Percentiles rank a stretch among this genome's conserved stretches.
Evolutionary conservation across 1,140 invertebrate genomes (phyloP).

Genomic region (Brachionus rotundiformis): DNA sequence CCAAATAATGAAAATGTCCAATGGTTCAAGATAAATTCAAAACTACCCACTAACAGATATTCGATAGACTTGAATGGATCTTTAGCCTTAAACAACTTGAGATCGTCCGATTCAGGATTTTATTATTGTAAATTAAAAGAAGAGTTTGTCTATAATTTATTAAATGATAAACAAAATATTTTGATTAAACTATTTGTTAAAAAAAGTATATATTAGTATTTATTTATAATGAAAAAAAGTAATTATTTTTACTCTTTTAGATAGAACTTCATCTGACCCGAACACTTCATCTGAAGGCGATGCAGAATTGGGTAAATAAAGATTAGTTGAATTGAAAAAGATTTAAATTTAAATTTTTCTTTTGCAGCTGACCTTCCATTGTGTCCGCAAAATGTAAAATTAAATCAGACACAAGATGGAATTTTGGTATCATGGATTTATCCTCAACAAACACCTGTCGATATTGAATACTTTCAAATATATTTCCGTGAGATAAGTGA

Average conservation of each 20-base stretch:
- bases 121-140: conserved; percentile 20
- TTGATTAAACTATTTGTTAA: conserved; percentile 2
- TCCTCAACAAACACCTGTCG: background rate
- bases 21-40: conserved; percentile 41
- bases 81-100: background rate
- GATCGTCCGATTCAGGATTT: background rate
- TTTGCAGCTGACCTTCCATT: conserved; percentile 33
- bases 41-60: conserved; percentile 27
- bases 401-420: conserved; percentile 37
- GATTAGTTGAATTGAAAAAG: conserved; percentile 6
- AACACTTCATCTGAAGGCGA: background rate
- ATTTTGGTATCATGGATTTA: conserved; percentile 33
- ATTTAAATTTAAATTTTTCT: background rate
- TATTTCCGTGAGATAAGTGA: conserved; percentile 25
- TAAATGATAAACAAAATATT: background rate
- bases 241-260: background rate
- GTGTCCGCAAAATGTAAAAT: background rate
- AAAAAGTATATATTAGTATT: background rate
- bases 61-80: background rate
- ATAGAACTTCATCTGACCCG: background rate
- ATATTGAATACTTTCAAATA: conserved; percentile 52
- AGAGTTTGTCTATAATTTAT: background rate
- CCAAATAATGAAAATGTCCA: background rate
- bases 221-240: background rate
- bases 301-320: background rate